Evolutionary conservation across 2,888 invertebrate genomes (phyloP).

Genomic region (Cepaea hortensis): DNA sequence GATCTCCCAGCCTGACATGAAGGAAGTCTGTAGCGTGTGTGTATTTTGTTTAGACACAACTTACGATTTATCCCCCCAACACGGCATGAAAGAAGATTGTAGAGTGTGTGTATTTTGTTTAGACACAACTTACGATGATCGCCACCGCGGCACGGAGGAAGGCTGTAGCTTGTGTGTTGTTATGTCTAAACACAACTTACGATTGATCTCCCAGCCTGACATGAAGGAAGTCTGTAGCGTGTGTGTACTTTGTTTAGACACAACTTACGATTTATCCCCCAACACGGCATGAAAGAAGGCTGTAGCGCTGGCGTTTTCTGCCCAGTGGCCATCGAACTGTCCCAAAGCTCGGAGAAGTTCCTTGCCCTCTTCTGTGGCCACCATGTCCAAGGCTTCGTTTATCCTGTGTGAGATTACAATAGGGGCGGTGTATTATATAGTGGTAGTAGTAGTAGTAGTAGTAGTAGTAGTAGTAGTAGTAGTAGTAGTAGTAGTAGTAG

Average conservation of each 20-base stretch:
- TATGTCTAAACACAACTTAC: no score
- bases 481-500: neutral
- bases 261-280: neutral
- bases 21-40: no score
- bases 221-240: no score
- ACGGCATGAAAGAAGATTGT: neutral
- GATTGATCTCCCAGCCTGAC: no score
- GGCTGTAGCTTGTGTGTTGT: no score
- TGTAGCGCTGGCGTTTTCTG: neutral
- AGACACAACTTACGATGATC: no score
- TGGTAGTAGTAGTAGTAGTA: neutral
- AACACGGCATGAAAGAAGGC: neutral
- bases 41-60: neutral
- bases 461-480: slow-evolving; percentile 1
- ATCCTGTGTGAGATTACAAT: neutral
- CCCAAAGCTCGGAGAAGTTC: neutral
- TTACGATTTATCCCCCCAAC: neutral
- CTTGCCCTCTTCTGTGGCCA: neutral
- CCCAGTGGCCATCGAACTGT: neutral
- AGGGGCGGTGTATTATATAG: no score
- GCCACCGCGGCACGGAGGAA: no score
- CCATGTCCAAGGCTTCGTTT: neutral
- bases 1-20: no score
- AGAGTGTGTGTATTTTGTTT: neutral
- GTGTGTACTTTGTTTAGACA: neutral